Conservation (phyloP, 2,888 invertebrate species). For the Diploptera punctata region DNA sequence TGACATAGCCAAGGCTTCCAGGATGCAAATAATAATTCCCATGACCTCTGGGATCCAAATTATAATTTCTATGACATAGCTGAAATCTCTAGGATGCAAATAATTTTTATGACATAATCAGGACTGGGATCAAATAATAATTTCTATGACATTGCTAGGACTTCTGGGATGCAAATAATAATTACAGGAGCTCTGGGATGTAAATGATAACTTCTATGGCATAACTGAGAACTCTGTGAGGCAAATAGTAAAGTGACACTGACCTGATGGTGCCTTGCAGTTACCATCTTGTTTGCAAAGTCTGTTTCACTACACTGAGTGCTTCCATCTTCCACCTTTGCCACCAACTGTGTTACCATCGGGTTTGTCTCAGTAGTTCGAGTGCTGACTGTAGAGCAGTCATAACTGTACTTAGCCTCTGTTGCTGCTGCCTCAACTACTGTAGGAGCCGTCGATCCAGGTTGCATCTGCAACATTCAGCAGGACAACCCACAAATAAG, state of each 20-base stretch:
- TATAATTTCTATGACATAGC: too few species aligned
- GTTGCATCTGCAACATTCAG: constrained; percentile 35
- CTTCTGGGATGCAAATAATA: too few species aligned
- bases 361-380: constrained; percentile 26
- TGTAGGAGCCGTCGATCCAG: constrained; percentile 47
- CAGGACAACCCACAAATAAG: too few species aligned
- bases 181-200: too few species aligned
- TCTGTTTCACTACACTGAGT: constrained; percentile 44
- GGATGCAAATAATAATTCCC: too few species aligned
- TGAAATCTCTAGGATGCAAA: too few species aligned
- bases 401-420: constrained; percentile 40
- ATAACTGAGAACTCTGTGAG: not conserved
- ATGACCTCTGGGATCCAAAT: too few species aligned
- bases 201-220: too few species aligned
- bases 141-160: too few species aligned
- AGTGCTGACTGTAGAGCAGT: constrained; percentile 25
- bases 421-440: constrained; percentile 53
- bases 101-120: too few species aligned
- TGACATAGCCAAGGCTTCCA: too few species aligned
- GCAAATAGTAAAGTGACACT: not conserved
- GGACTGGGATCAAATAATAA: too few species aligned
- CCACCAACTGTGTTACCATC: not conserved
- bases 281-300: constrained; percentile 37
- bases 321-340: constrained; percentile 43
- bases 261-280: constrained; percentile 8